Percentiles rank a stretch among this genome's conserved stretches.
Conservation (phyloP, 2,888 invertebrate genomes). For the Opisthograptis luteolata region DNA sequence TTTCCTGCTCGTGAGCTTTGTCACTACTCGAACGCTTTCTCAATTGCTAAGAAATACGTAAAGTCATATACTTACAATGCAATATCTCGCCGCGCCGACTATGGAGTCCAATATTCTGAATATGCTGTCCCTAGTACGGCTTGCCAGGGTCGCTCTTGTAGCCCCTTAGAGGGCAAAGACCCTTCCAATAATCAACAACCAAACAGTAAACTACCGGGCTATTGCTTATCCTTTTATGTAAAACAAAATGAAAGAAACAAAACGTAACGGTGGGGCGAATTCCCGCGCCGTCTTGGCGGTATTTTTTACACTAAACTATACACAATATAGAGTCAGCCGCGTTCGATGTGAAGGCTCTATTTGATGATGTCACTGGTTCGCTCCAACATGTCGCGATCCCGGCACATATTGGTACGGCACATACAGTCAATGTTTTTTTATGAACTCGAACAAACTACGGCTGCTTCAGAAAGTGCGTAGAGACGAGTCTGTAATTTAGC, state of each 20-base stretch:
- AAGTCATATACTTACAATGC: conserved; percentile 73
- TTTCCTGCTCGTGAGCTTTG: too few species aligned
- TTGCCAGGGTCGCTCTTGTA: conserved; percentile 72
- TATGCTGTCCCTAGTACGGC: conserved; percentile 76
- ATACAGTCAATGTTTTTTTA: conserved; percentile 54
- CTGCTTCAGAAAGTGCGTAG: conserved; percentile 96
- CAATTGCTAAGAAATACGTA: not conserved
- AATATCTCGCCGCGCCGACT: conserved; percentile 81
- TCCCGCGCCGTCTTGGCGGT: conserved; percentile 77
- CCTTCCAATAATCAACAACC: conserved; percentile 61
- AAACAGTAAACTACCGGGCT: conserved; percentile 62
- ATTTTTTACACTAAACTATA: conserved; percentile 59
- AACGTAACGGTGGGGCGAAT: conserved; percentile 73
- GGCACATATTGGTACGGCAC: conserved; percentile 86
- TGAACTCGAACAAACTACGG: conserved; percentile 86
- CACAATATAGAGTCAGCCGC: conserved; percentile 43
- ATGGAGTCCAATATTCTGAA: conserved; percentile 82
- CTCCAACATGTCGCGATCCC: conserved; percentile 89
- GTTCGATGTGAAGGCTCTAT: conserved; percentile 53
- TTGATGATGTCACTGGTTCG: conserved; percentile 74
- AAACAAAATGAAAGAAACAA: conserved; percentile 81
- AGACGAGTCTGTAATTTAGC: conserved; percentile 96
- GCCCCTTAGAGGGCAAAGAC: conserved; percentile 65
- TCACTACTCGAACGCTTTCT: too few species aligned
- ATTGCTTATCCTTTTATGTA: conserved; percentile 81